These are phyloP conservation scores for Melipona quadrifasciata DNA, from an alignment of 1,140 invertebrate species.

Conservation along the genomic window DNA sequence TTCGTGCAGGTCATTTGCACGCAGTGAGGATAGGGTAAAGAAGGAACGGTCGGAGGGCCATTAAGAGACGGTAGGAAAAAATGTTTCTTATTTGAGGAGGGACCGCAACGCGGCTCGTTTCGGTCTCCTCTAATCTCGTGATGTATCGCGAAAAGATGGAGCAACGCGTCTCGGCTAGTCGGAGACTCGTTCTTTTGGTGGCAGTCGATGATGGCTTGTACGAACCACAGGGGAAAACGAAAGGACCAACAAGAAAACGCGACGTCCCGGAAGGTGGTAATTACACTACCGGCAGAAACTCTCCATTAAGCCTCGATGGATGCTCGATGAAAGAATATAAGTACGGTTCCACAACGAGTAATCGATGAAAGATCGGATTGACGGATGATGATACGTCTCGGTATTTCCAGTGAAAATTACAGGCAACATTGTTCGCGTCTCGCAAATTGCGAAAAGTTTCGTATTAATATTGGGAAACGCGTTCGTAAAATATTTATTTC, in stretches of 20 bases:
- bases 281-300: conserved; percentile 28
- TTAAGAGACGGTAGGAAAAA: conserved; percentile 43
- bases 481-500: too few species aligned
- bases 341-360: too few species aligned
- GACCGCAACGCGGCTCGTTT: conserved; percentile 33
- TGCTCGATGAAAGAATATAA: not conserved
- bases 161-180: not conserved
- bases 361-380: too few species aligned
- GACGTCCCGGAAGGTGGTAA: conserved; percentile 16
- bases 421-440: too few species aligned
- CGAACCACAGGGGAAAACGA: conserved; percentile 18
- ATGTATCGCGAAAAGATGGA: conserved; percentile 38
- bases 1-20: conserved; percentile 43
- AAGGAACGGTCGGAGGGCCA: conserved; percentile 21
- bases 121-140: conserved; percentile 29
- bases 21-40: conserved; percentile 24
- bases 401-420: too few species aligned
- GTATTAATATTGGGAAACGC: too few species aligned
- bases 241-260: conserved; percentile 15
- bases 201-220: conserved; percentile 31
- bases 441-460: too few species aligned
- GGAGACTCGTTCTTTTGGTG: conserved; percentile 20
- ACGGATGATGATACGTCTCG: too few species aligned
- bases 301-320: not conserved
- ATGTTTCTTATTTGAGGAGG: conserved; percentile 41